Evolutionary conservation across 2,797 vertebrate species (phyloP).

Genomic region (Crenichthys baileyi): DNA sequence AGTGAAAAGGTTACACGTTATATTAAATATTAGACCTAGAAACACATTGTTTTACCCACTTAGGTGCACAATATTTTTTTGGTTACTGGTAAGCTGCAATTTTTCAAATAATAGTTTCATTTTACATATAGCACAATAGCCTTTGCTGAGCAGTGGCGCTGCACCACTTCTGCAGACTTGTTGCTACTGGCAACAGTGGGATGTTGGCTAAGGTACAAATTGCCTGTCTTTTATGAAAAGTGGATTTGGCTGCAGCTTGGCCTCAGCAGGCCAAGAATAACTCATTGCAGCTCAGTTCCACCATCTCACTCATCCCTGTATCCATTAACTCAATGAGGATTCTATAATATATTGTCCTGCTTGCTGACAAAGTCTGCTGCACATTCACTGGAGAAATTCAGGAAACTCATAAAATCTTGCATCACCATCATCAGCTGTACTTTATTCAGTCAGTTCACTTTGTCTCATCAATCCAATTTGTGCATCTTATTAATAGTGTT

Average conservation of each 20-base stretch:
- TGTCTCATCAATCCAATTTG: neutral
- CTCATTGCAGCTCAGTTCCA: slow-evolving; percentile 26
- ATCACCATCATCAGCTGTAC: neutral
- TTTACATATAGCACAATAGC: too few relatives aligned
- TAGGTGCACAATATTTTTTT: neutral
- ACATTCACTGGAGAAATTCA: neutral
- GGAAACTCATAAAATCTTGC: neutral
- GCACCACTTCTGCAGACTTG: neutral
- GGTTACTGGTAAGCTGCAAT: neutral
- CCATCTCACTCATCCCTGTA: neutral
- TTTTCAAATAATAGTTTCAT: too few relatives aligned
- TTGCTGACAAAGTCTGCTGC: neutral
- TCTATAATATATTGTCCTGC: neutral
- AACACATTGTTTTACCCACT: neutral
- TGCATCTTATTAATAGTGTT: neutral
- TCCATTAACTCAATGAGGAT: slow-evolving; percentile 34
- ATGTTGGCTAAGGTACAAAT: neutral
- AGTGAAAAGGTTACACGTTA: neutral
- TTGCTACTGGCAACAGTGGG: neutral
- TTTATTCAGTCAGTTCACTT: neutral
- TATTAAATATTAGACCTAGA: neutral
- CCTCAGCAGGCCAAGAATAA: slow-evolving; percentile 39
- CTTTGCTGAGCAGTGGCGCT: neutral
- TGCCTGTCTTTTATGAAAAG: slow-evolving; percentile 1
- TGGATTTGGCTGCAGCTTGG: slow-evolving; percentile 14